phyloP scores from a whole-genome alignment of 2,113 vertebrate genomes.

The Colinus virginianus region DNA sequence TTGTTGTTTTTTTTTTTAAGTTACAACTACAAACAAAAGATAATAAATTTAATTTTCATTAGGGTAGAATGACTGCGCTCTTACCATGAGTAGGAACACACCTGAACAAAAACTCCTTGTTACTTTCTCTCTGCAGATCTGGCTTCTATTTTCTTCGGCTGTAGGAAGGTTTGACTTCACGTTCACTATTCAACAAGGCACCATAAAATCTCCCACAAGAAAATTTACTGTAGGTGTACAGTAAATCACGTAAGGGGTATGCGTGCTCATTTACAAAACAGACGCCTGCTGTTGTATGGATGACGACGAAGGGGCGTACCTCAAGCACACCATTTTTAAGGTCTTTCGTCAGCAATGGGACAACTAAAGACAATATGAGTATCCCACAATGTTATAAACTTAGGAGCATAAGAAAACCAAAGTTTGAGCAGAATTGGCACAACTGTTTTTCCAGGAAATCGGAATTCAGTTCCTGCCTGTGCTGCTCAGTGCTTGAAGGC shows the following conservation, averaged over 20 bases:
- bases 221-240: constrained; percentile 60
- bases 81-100: constrained; percentile 7
- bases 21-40: constrained; percentile 57
- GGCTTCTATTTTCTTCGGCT: constrained; percentile 68
- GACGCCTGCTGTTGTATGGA: background rate
- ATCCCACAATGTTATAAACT: background rate
- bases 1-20: background rate
- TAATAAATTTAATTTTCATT: constrained; percentile 61
- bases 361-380: background rate
- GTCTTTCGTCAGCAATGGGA: background rate
- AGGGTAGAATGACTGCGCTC: constrained; percentile 45
- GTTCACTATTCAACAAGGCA: constrained; percentile 58
- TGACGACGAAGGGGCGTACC: background rate
- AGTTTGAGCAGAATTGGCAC: background rate
- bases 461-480: background rate
- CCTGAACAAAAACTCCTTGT: constrained; percentile 65
- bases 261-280: constrained; percentile 23
- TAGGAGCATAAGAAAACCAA: background rate
- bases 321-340: fast-evolving
- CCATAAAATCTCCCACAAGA: constrained; percentile 56
- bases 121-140: constrained; percentile 57
- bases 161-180: constrained; percentile 64
- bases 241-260: constrained; percentile 27
- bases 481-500: background rate
- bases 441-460: fast-evolving